Base-by-base conservation (phyloP, 2,113 vertebrate genomes). In the Tragelaphus buxtoni region DNA sequence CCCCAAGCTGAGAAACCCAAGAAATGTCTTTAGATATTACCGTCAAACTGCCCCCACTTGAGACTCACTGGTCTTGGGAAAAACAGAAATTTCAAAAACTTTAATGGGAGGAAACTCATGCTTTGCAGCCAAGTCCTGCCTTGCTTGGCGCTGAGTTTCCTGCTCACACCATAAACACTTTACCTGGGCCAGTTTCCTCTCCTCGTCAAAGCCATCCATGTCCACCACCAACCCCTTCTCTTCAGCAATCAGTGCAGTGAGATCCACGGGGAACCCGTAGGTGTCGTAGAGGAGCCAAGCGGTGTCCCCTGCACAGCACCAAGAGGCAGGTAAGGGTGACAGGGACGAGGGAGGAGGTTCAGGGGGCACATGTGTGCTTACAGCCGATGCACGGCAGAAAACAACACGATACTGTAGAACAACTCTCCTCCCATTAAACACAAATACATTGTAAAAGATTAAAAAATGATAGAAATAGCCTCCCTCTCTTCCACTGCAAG, bases 211-310 rank as follows among this genome's bases (percentile, higher is more conserved):
- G 72, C 99, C 98, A 5, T 99, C 98, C 98, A 99, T 96, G 96
- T 99, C 99, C 69, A 99, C 99, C 3, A 77, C 96, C 97, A 99
- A 98, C 42, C 99, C 99, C 35, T 99, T 99, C 98, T 99, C 99
- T 97, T 99, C 99, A 0, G 99, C 99, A 76, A 99, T 99, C 82
- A 99, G 99, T 20, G 99, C 99, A 0, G 99, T 99, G 95, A 99
- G 99, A 98, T 99, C 99, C 97, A 99, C 99, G 12, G 99, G 99
- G 98, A 99, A 99, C 3, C 99, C 99, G 0, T 99, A 99, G 0
- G 99, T 99, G 98, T 99, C 99, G 1, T 99, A 99, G 30, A 99
- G 97, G 86, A 99, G 98, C 99, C 99, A 99, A 10, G 99, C 99
- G 2, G 99, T 99, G 95, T 99, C 99, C 32, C 99, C 99, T 99